These are phyloP conservation scores for Blera fallax DNA, from an alignment of 2,888 invertebrate genomes.

Conservation along the genomic window DNA sequence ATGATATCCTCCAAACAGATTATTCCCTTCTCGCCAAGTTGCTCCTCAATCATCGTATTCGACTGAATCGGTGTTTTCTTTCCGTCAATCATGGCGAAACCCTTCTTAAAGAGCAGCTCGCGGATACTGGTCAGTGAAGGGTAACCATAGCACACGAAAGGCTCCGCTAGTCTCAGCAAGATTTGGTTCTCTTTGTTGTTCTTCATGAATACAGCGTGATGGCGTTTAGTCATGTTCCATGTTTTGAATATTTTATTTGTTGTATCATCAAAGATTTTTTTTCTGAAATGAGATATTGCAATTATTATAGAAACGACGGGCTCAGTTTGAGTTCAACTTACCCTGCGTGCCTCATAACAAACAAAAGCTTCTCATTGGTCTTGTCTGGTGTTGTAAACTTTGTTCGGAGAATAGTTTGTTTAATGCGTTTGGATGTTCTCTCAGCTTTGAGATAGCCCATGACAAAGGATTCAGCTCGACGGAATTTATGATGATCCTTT, in stretches of 20 bases:
- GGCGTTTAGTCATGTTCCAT: conserved; percentile 76
- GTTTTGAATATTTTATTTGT: conserved; percentile 78
- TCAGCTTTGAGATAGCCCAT: conserved; percentile 80
- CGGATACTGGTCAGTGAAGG: conserved; percentile 79
- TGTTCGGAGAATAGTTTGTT: conserved; percentile 76
- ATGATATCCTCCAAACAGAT: conserved; percentile 82
- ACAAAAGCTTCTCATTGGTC: conserved; percentile 77
- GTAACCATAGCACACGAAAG: conserved; percentile 80
- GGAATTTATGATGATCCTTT: conserved; percentile 78
- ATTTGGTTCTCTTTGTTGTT: conserved; percentile 80
- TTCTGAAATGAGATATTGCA: conserved; percentile 73
- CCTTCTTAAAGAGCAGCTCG: conserved; percentile 81
- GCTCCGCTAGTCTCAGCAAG: conserved; percentile 80
- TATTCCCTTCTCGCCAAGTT: conserved; percentile 80
- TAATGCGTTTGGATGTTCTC: conserved; percentile 78
- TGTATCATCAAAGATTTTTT: conserved; percentile 80
- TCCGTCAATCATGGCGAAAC: conserved; percentile 78
- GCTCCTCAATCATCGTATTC: conserved; percentile 80
- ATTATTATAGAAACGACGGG: not conserved
- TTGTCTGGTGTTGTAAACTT: conserved; percentile 76
- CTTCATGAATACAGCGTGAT: conserved; percentile 79
- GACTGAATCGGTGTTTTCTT: conserved; percentile 81
- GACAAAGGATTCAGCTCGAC: conserved; percentile 81
- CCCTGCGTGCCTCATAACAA: conserved; percentile 81
- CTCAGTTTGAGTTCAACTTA: conserved; percentile 25